These are phyloP conservation scores for Tiphia femorata DNA, from an alignment of 2,888 invertebrate genomes.

Conservation along the genomic window DNA sequence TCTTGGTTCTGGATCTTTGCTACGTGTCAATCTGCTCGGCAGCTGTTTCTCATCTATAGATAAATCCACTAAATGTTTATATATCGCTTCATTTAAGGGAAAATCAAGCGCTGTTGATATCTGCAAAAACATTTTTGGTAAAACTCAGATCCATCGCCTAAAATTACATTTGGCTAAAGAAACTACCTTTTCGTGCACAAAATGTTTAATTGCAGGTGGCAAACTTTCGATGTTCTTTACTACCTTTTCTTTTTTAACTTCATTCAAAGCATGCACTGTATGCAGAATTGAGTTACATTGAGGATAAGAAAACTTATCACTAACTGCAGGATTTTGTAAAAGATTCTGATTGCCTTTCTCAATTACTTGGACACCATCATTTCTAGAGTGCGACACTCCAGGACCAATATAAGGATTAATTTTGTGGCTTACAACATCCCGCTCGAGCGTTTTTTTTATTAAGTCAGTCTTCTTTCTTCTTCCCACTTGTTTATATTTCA, in stretches of 20 bases:
- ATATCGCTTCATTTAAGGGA: constrained; percentile 55
- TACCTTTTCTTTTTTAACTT: constrained; percentile 47
- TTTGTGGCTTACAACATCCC: constrained; percentile 30
- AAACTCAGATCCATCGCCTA: too few relatives aligned
- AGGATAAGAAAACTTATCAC: constrained; percentile 47
- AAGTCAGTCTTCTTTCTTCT: constrained; percentile 14
- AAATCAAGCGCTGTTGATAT: constrained; percentile 58
- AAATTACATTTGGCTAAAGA: too few relatives aligned
- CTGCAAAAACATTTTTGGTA: constrained; percentile 37
- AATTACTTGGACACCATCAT: background rate
- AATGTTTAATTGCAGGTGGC: constrained; percentile 44
- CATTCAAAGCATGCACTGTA: constrained; percentile 53
- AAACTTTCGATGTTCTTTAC: constrained; percentile 48
- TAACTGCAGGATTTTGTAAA: background rate
- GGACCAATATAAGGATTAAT: constrained; percentile 40
- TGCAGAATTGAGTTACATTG: constrained; percentile 60
- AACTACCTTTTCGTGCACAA: constrained; percentile 56
- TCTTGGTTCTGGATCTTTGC: constrained; percentile 60
- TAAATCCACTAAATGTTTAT: constrained; percentile 57
- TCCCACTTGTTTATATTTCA: constrained; percentile 20
- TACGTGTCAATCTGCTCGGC: constrained; percentile 52
- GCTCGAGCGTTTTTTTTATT: constrained; percentile 40
- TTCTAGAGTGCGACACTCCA: constrained; percentile 21
- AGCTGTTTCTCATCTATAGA: constrained; percentile 56
- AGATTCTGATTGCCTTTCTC: background rate